phyloP scores from a whole-genome alignment of 2,888 invertebrate species.

The Campoplex nolae region DNA sequence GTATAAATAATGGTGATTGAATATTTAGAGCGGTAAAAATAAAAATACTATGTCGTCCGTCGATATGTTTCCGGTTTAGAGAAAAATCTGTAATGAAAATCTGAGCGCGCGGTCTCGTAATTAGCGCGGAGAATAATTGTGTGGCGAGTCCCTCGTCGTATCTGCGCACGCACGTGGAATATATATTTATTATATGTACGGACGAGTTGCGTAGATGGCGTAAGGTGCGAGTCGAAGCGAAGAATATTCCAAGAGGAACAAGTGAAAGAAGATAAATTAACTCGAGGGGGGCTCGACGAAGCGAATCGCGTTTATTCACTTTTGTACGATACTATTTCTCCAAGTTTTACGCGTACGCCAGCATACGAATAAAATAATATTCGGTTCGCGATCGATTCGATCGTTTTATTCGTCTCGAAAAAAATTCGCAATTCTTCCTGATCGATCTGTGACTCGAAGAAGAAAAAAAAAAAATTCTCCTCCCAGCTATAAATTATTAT shows the following conservation, averaged over 20 bases:
- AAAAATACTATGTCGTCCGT: not conserved
- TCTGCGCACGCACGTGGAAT: constrained; percentile 44
- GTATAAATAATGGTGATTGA: not conserved
- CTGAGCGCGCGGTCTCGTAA: constrained; percentile 38
- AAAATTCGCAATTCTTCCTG: not conserved
- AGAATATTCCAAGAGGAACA: constrained; percentile 8
- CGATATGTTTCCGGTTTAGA: not conserved
- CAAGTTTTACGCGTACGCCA: not conserved
- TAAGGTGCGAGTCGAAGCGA: not conserved
- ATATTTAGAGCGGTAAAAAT: not conserved
- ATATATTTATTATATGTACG: constrained; percentile 47
- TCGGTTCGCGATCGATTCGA: not conserved
- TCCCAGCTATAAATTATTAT: too few relatives aligned
- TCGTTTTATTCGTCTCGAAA: not conserved
- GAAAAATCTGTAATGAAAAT: constrained; percentile 36
- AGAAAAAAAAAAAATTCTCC: too few relatives aligned
- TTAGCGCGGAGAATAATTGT: constrained; percentile 50
- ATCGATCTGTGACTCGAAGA: too few relatives aligned
- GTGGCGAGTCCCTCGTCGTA: constrained; percentile 23
- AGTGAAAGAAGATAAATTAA: constrained; percentile 23
- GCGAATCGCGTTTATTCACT: constrained; percentile 51
- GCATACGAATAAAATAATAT: not conserved
- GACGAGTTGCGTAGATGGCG: constrained; percentile 8
- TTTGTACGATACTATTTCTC: constrained; percentile 18
- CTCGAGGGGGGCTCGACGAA: constrained; percentile 52